Base-by-base conservation (phyloP, 1,140 invertebrate species). In the Drosophila melanica region DNA sequence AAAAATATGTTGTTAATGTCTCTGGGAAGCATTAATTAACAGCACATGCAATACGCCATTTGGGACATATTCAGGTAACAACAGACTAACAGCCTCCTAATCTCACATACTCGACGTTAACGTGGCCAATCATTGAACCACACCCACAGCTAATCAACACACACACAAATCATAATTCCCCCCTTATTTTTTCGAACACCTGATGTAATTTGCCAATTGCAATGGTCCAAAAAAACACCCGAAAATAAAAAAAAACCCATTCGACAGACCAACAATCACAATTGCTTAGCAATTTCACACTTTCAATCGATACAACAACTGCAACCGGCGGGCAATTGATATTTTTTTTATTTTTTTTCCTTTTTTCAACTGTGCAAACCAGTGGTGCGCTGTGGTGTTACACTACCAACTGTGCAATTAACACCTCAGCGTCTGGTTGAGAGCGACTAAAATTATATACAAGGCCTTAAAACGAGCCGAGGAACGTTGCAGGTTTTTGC, bases 271-370 rank as follows among this genome's bases (percentile, higher is more conserved):
- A 62, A 70, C 82, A 86, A 86, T 86, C 82, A 86, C 82, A 87
- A 86, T 82, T 87, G 82, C 79, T 87, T 82, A 77, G 84, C 79
- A 87, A 87, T 87, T 87, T 87, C 82, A 87, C 82, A 87, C 82
- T 87, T 87, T 87, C 82, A 87, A 87, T 87, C 79, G 79, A 70
- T 55, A 63, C 70, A 35, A 60, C 23, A 58, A 66, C 48, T 44
- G 48, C 72, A 51, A 80, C 81, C 74, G 73, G 68, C 77, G 68
- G 81, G 73, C 73, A 85, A 51, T 59, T 27, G 37, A 64, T 64
- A 33, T 64, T 39, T 23, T 60, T 60, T 33, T 48, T 33, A 20
- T 20, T 47, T 47, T 3, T 23, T 27, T 48, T 0, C 0, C 7
- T 12, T 27, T 45, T 23, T 50, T 50, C 23, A n/a, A n/a, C 14